Evolutionary conservation across 2,888 invertebrate genomes (phyloP), one percentile per base, ranked within the genome.

Genomic region (Idaea aversata): DNA sequence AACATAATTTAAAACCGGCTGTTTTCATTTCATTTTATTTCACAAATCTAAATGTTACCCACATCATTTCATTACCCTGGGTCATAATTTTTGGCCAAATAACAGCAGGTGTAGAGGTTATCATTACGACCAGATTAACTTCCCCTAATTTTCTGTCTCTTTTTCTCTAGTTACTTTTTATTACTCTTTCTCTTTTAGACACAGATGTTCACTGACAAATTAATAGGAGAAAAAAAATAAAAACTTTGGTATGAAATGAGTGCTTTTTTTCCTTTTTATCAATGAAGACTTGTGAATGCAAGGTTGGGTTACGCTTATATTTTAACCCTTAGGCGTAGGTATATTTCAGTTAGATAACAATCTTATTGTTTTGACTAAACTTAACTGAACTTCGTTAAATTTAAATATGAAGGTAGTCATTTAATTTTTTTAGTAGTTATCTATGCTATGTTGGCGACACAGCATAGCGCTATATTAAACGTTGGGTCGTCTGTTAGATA

Each of bases 41-140:
- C 64, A 62, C 66, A 59, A 59, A 59, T 59, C 70, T 68, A 73
- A 73, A 67, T 69, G 66, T 68, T 69, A 61, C 68, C 69, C 66
- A 70, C 67, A 67, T 73, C 70, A 71, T 79, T 81, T 79, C 79
- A 76, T 82, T 78, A 78, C 79, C 74, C 74, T 72, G 73, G 77
- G 75, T 80, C 79, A 83, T 87, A 87, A 86, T 88, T 87, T 84
- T 80, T 72, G 75, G 67, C 71, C 77, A 79, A 78, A 84, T 80
- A 84, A 83, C 80, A 82, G 79, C 91, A 90, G 91, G 89, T 90
- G 90, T 84, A 81, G 80, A 83, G 81, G 82, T 84, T 85, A 86
- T 86, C 88, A 86, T 89, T 90, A 89, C 83, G 81, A 72, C 78
- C 70, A 84, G 86, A 88, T 89, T 86, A 85, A 81, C 78, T 86